Percentiles rank a stretch among this genome's conserved stretches.
phyloP scores from a whole-genome alignment of 2,113 vertebrate genomes.

The western clawed frog (Xenopus tropicalis) region UCB_Xtro_10.0 CM004445.2:31114501-31115000 shows the following conservation, averaged over 20 bases:
- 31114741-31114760: constrained; percentile 86
- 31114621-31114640: constrained; percentile 89
- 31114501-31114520: constrained; percentile 62
- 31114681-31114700: constrained; percentile 94
- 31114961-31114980: constrained; percentile 90
- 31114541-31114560: constrained; percentile 66
- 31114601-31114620: constrained; percentile 91
- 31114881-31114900: constrained; percentile 86
- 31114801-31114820: constrained; percentile 94
- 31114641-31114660: constrained; percentile 88
- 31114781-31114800: constrained; percentile 91
- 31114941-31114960: constrained; percentile 88
- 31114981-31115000: constrained; percentile 81
- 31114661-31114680: constrained; percentile 91
- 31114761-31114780: constrained; percentile 81
- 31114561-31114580: constrained; percentile 68
- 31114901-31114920: constrained; percentile 88
- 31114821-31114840: constrained; percentile 90
- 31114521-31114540: constrained; percentile 64
- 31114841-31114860: constrained; percentile 88
- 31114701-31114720: constrained; percentile 91
- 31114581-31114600: constrained; percentile 88
- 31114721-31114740: constrained; percentile 71
- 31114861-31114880: constrained; percentile 90
- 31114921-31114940: constrained; percentile 90